These are phyloP conservation scores for Myotis pilosus DNA, from an alignment of 2,797 vertebrate genomes.

Conservation along the genomic window DNA sequence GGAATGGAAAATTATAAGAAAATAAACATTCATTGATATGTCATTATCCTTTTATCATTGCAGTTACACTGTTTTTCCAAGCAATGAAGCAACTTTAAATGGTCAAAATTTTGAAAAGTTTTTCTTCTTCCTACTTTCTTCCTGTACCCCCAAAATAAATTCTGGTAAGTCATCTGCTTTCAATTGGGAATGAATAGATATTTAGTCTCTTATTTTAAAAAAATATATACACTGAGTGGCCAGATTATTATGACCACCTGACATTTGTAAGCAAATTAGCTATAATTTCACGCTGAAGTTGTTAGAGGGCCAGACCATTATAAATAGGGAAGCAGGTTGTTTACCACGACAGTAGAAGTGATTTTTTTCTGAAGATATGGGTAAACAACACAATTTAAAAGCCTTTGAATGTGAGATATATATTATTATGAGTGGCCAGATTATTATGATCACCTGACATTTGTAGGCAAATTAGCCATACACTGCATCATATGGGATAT, in stretches of 20 bases:
- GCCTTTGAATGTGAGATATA: too few relatives aligned
- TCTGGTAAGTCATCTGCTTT: conserved; percentile 43
- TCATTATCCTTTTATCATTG: background rate
- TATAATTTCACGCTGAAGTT: too few relatives aligned
- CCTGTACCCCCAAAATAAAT: background rate
- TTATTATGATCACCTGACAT: too few relatives aligned
- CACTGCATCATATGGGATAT: too few relatives aligned
- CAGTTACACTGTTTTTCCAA: background rate
- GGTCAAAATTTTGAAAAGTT: background rate
- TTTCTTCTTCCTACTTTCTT: background rate
- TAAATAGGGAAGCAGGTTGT: too few relatives aligned
- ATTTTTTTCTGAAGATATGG: too few relatives aligned
- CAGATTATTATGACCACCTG: background rate
- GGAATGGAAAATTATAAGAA: background rate
- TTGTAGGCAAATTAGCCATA: too few relatives aligned
- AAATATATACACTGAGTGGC: background rate
- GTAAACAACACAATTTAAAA: too few relatives aligned
- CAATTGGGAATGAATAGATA: background rate
- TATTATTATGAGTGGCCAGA: too few relatives aligned
- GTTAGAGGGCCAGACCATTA: too few relatives aligned
- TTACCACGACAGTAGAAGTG: too few relatives aligned
- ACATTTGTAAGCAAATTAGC: too few relatives aligned
- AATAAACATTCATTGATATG: background rate
- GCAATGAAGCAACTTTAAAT: background rate
- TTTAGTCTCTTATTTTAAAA: conserved; percentile 50